A percentile compares a stretch with the other conserved stretches of the same genome.
These are phyloP conservation scores for Linepithema humile DNA, from an alignment of 1,140 invertebrate species.

Conservation along the genomic window DNA sequence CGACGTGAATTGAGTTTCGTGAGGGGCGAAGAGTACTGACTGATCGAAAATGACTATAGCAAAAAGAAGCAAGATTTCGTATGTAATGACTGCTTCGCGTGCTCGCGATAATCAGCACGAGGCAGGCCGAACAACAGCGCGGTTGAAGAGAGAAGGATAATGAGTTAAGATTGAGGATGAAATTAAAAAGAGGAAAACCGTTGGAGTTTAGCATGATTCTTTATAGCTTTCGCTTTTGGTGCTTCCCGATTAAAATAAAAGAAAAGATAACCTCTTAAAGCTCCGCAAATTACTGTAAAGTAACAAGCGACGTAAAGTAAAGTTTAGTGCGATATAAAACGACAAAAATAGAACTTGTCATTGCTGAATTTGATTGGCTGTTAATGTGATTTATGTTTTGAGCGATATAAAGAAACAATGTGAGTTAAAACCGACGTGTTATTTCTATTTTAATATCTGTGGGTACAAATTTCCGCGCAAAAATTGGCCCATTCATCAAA, in stretches of 20 bases:
- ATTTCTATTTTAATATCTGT: slow-evolving; percentile 15
- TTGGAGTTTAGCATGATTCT: slow-evolving; percentile 37
- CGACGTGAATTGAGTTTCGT: neutral
- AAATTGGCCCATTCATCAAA: slow-evolving; percentile 1
- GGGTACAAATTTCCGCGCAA: neutral
- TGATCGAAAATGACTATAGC: slow-evolving; percentile 19
- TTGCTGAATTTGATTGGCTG: neutral
- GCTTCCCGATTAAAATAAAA: slow-evolving; percentile 26
- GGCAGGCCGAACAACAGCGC: neutral
- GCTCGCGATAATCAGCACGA: slow-evolving; percentile 41
- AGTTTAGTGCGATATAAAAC: neutral
- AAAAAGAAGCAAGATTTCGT: slow-evolving; percentile 17
- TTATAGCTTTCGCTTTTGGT: slow-evolving; percentile 11
- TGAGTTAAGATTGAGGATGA: slow-evolving; percentile 15
- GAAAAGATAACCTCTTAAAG: neutral
- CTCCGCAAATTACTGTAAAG: neutral
- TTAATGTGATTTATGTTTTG: neutral
- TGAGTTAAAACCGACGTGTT: neutral
- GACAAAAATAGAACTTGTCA: neutral
- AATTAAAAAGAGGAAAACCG: slow-evolving; percentile 43
- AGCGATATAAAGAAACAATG: neutral
- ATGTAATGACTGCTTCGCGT: slow-evolving; percentile 55
- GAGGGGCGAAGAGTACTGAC: neutral
- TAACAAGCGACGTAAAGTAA: neutral
- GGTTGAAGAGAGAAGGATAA: slow-evolving; percentile 10